These are phyloP conservation scores for Penaeus monodon DNA, from an alignment of 2,888 invertebrate genomes.

Conservation along the genomic window DNA sequence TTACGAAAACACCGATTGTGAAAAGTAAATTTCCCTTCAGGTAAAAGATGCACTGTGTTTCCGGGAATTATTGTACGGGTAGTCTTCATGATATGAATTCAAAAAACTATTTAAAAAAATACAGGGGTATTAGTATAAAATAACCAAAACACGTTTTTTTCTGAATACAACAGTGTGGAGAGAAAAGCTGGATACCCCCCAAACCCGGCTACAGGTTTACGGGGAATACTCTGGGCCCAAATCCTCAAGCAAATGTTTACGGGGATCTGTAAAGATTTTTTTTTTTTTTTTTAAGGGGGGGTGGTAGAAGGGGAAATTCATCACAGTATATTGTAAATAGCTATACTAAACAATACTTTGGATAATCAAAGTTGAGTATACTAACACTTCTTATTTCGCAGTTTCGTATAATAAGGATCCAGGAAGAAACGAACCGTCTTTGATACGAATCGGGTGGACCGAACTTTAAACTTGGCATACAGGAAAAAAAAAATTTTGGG, in stretches of 20 bases:
- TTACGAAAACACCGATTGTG: conserved; percentile 31
- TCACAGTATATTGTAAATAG: too few relatives aligned
- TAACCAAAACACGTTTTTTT: too few relatives aligned
- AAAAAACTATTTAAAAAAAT: not conserved
- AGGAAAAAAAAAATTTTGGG: conserved; percentile 27
- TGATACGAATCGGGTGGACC: conserved; percentile 12
- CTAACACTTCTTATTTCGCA: too few relatives aligned
- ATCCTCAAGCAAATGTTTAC: conserved; percentile 30
- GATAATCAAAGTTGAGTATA: too few relatives aligned
- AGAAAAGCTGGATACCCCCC: conserved; percentile 26
- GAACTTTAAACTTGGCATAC: conserved; percentile 41
- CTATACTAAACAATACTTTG: too few relatives aligned
- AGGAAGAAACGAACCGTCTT: conserved; percentile 8
- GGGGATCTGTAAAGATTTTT: conserved; percentile 3
- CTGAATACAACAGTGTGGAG: conserved; percentile 14
- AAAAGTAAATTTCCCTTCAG: conserved; percentile 35
- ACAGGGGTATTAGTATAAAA: too few relatives aligned
- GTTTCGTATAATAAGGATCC: not conserved
- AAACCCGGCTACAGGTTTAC: conserved; percentile 22
- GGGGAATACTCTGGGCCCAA: conserved; percentile 51
- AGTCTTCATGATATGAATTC: too few relatives aligned
- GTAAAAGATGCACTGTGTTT: not conserved
- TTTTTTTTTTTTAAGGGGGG: too few relatives aligned
- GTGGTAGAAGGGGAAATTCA: too few relatives aligned
- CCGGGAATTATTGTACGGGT: too few relatives aligned